A percentile compares a stretch with the other conserved stretches of the same genome.
phyloP scores from a whole-genome alignment of 2,113 vertebrate species.

The Laterallus jamaicensis region DNA sequence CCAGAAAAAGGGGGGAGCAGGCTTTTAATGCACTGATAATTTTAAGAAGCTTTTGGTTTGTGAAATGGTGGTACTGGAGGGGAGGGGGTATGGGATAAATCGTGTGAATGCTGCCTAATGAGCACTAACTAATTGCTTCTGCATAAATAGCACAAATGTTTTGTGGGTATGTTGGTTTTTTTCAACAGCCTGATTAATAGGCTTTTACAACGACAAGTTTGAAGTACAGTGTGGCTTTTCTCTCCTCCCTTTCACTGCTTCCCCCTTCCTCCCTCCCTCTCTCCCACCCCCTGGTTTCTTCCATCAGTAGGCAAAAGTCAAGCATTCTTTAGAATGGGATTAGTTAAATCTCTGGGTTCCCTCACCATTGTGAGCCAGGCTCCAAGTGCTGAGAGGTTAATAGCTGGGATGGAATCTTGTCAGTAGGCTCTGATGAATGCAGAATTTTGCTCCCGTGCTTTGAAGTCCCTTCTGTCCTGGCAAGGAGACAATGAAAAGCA shows the following conservation, averaged over 20 bases:
- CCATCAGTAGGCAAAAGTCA: slow-evolving; percentile 78
- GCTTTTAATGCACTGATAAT: slow-evolving; percentile 34
- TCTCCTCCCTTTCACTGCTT: slow-evolving; percentile 20
- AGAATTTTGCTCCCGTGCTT: slow-evolving; percentile 73
- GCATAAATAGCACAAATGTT: slow-evolving; percentile 51
- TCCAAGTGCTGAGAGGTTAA: slow-evolving; percentile 81
- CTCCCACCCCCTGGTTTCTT: slow-evolving; percentile 62
- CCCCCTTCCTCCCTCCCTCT: neutral
- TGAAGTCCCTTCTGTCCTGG: slow-evolving; percentile 80
- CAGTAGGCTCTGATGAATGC: slow-evolving; percentile 78
- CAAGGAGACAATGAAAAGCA: slow-evolving; percentile 75
- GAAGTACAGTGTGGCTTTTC: slow-evolving; percentile 33
- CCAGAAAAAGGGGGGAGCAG: slow-evolving; percentile 30
- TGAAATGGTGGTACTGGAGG: neutral
- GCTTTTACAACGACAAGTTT: slow-evolving; percentile 38
- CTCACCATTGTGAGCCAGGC: slow-evolving; percentile 71
- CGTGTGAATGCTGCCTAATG: slow-evolving; percentile 49
- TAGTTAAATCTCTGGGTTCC: slow-evolving; percentile 77
- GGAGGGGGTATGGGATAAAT: neutral
- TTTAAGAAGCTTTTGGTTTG: slow-evolving; percentile 42
- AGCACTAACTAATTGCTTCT: slow-evolving; percentile 60
- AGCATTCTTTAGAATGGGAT: slow-evolving; percentile 81
- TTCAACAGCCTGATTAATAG: slow-evolving; percentile 18
- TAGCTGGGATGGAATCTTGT: slow-evolving; percentile 81
- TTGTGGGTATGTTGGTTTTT: neutral